phyloP scores from a whole-genome alignment of 1,140 invertebrate genomes.

The Caenorhabditis brenneri region DNA sequence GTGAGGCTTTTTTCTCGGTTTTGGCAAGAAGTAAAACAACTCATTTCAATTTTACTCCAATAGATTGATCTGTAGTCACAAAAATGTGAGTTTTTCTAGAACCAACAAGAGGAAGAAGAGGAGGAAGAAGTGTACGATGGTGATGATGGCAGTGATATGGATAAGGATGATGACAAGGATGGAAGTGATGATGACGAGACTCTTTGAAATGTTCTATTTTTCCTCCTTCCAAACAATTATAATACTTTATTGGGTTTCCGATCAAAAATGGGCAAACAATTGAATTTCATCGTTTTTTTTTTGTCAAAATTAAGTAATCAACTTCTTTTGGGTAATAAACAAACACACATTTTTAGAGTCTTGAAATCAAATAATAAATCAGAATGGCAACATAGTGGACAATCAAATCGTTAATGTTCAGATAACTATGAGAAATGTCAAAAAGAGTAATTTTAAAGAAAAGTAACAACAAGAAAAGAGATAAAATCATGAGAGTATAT shows the following conservation, averaged over 20 bases:
- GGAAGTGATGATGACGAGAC: neutral
- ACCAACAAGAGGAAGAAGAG: neutral
- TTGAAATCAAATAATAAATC: neutral
- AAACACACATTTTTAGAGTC: neutral
- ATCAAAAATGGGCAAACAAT: neutral
- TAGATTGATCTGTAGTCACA: neutral
- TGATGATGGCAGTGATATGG: neutral
- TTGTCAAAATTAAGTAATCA: too few relatives aligned
- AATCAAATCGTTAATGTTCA: neutral
- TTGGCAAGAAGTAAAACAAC: neutral
- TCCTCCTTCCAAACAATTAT: neutral
- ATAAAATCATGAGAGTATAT: neutral
- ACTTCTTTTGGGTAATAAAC: too few relatives aligned
- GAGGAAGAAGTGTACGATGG: neutral
- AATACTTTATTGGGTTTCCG: neutral
- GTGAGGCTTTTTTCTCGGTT: neutral
- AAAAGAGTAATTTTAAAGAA: neutral
- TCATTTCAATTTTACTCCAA: too few relatives aligned
- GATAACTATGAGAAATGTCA: neutral
- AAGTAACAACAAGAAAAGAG: neutral
- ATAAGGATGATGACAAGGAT: neutral
- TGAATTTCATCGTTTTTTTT: neutral
- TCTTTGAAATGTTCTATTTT: neutral
- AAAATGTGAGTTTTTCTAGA: neutral
- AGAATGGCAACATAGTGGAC: conserved; percentile 5